Conservation (phyloP, 1,140 invertebrate species). For the Zophobas morio region DNA sequence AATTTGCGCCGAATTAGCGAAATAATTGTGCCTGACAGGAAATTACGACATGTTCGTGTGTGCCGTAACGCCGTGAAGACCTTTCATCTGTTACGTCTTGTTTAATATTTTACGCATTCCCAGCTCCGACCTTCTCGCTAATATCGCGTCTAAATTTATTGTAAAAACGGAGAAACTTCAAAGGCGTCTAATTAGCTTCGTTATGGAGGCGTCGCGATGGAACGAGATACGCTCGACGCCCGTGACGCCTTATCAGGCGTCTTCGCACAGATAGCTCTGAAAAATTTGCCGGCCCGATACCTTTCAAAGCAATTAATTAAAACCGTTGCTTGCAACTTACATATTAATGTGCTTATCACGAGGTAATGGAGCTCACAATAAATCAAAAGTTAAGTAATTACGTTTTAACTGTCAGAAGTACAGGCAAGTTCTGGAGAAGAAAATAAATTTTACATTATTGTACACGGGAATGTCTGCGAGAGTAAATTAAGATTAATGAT, state of each 20-base stretch:
- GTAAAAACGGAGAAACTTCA: conserved; percentile 30
- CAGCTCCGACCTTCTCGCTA: conserved; percentile 1
- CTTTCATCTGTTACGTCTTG: conserved; percentile 31
- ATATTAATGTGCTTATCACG: conserved; percentile 27
- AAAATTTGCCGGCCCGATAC: conserved; percentile 28
- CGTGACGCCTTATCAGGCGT: conserved; percentile 17
- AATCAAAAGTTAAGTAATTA: conserved; percentile 40
- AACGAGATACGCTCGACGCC: conserved; percentile 18
- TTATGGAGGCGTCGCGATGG: conserved; percentile 21
- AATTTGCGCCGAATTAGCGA: conserved; percentile 29
- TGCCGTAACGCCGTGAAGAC: conserved; percentile 14
- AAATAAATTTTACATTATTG: conserved; percentile 39
- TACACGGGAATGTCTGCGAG: conserved; percentile 24
- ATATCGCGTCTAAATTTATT: conserved; percentile 23
- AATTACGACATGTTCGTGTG: conserved; percentile 35
- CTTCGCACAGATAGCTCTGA: neutral
- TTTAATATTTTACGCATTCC: conserved; percentile 20
- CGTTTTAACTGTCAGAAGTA: conserved; percentile 40
- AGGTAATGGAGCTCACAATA: conserved; percentile 19
- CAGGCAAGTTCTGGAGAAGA: conserved; percentile 28
- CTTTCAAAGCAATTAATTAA: conserved; percentile 23
- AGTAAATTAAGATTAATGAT: conserved; percentile 41
- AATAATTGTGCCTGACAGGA: conserved; percentile 29
- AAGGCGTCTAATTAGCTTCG: conserved; percentile 37
- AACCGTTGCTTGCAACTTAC: neutral